A percentile compares a stretch with the other conserved stretches of the same genome.
phyloP scores from a whole-genome alignment of 2,797 vertebrate genomes.

The Poecilia gillii region DNA sequence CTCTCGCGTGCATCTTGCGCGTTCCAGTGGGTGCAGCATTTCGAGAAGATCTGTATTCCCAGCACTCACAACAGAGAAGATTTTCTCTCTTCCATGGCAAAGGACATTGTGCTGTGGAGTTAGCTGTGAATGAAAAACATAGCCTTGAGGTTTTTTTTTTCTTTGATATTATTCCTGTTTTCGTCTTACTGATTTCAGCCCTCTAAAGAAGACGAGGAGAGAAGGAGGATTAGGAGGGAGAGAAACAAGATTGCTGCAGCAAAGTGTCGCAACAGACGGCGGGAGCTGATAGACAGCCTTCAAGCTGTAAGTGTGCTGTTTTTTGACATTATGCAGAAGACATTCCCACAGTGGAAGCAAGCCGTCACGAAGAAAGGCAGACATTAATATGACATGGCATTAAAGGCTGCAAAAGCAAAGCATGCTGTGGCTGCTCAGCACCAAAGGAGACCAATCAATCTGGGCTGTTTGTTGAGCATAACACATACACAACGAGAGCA shows the following conservation, averaged over 20 bases:
- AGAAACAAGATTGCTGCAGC: slow-evolving; percentile 97
- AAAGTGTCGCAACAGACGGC: slow-evolving; percentile 92
- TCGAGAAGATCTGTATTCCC: slow-evolving; percentile 55
- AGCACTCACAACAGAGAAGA: slow-evolving; percentile 42
- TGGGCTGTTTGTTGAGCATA: neutral
- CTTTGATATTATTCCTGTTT: slow-evolving; percentile 1
- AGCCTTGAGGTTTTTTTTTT: slow-evolving; percentile 15
- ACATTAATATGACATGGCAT: neutral
- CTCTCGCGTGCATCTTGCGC: slow-evolving; percentile 49
- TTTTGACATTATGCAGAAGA: slow-evolving; percentile 1
- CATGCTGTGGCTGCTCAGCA: neutral
- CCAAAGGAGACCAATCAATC: neutral
- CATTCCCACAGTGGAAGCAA: neutral
- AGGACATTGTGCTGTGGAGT: slow-evolving; percentile 21
- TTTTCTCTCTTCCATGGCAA: slow-evolving; percentile 34
- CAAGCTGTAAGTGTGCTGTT: slow-evolving; percentile 86
- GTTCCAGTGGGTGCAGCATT: slow-evolving; percentile 69
- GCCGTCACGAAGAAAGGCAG: neutral
- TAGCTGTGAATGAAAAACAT: slow-evolving; percentile 32
- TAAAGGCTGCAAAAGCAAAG: neutral
- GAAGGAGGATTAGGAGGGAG: slow-evolving; percentile 90
- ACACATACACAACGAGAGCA: neutral
- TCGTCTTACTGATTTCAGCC: slow-evolving; percentile 75
- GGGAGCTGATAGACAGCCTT: slow-evolving; percentile 90
- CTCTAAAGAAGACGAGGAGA: slow-evolving; percentile 93